Conservation (phyloP, 2,113 vertebrate genomes). For the Channa argus region DNA sequence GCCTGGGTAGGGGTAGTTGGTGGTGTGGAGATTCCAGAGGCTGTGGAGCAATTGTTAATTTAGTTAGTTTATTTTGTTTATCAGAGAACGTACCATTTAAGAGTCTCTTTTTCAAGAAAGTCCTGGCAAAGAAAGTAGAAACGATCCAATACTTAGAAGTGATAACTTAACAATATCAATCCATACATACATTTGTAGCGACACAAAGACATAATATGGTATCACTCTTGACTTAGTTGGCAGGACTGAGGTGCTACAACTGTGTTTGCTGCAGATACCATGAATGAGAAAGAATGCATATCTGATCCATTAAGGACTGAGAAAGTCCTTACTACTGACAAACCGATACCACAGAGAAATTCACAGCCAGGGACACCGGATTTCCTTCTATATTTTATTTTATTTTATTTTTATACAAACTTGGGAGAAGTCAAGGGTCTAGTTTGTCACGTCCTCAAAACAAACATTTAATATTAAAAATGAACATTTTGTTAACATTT, state of each 20-base stretch:
- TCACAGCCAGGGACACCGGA: not conserved
- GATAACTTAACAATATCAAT: not conserved
- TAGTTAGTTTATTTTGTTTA: no score
- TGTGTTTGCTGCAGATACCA: conserved; percentile 30
- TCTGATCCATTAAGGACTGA: conserved; percentile 38
- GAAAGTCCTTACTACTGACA: conserved; percentile 9
- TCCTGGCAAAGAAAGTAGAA: no score
- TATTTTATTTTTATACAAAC: no score
- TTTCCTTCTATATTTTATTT: no score
- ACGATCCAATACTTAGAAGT: no score
- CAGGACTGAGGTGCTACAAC: not conserved
- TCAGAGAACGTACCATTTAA: no score
- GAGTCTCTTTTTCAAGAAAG: no score
- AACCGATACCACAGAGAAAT: conserved; percentile 29
- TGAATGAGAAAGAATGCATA: conserved; percentile 49
- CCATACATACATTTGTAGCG: not conserved
- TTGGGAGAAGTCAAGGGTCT: not conserved
- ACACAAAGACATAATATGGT: not conserved
- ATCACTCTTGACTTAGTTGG: conserved; percentile 27
- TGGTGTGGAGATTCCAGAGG: conserved; percentile 90
- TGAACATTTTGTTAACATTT: no score
- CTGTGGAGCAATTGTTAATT: conserved; percentile 69
- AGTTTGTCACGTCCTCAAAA: no score
- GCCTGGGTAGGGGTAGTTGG: conserved; percentile 92
- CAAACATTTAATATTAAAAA: no score